Evolutionary conservation across 2,888 invertebrate species (phyloP).

Genomic region (Acronicta alni): DNA sequence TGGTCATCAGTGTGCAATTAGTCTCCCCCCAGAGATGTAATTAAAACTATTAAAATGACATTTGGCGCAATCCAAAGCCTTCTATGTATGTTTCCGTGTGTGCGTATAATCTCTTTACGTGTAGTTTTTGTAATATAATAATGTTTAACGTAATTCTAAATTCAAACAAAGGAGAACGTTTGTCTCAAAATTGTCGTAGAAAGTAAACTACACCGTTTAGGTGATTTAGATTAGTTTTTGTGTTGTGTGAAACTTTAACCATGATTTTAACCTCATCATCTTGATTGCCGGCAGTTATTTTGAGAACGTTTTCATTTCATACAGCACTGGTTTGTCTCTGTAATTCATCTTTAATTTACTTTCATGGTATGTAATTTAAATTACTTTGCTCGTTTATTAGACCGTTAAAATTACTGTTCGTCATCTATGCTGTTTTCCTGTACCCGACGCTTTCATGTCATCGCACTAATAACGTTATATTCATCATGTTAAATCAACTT

Average conservation of each 20-base stretch:
- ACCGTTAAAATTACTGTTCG: constrained; percentile 22
- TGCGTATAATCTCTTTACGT: constrained; percentile 71
- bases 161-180: constrained; percentile 58
- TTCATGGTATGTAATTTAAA: constrained; percentile 26
- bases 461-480: constrained; percentile 7
- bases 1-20: constrained; percentile 70
- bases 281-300: constrained; percentile 32
- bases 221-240: constrained; percentile 46
- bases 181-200: constrained; percentile 59
- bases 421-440: constrained; percentile 11
- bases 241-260: constrained; percentile 51
- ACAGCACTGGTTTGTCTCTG: constrained; percentile 24
- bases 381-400: constrained; percentile 40
- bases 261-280: constrained; percentile 54
- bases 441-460: constrained; percentile 15
- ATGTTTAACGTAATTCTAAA: constrained; percentile 69
- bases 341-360: constrained; percentile 54
- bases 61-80: constrained; percentile 72
- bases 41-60: constrained; percentile 87
- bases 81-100: constrained; percentile 64
- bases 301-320: constrained; percentile 45
- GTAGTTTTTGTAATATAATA: constrained; percentile 66
- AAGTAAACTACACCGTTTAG: constrained; percentile 53
- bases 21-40: constrained; percentile 68
- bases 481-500: constrained; percentile 33